Conservation (phyloP, 2,797 vertebrate genomes). For the Halcyon leucocephala region DNA sequence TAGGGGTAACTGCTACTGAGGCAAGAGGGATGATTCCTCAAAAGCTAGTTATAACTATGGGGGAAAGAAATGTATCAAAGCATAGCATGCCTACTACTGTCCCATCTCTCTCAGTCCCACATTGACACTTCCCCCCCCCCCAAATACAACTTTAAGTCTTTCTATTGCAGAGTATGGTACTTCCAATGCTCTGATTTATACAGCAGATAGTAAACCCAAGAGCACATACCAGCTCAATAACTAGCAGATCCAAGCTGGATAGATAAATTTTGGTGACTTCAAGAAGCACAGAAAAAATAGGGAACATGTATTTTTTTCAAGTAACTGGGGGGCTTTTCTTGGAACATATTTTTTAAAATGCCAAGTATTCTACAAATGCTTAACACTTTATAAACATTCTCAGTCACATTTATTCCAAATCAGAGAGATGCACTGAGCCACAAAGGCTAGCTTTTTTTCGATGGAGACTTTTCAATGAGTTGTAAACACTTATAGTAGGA, state of each 20-base stretch:
- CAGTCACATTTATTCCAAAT: background rate
- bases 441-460: background rate
- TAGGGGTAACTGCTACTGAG: background rate
- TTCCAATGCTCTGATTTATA: background rate
- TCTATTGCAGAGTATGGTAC: background rate
- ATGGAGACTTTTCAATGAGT: background rate
- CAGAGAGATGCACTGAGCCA: background rate
- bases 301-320: background rate
- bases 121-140: background rate
- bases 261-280: background rate
- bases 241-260: background rate
- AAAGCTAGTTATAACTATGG: background rate
- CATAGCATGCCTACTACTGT: background rate
- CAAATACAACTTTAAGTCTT: background rate
- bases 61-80: background rate
- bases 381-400: constrained; percentile 32
- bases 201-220: background rate
- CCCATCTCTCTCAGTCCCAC: background rate
- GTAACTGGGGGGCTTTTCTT: background rate
- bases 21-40: background rate
- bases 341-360: background rate
- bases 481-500: background rate
- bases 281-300: background rate
- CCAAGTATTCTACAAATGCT: background rate
- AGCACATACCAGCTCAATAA: background rate